These are phyloP conservation scores for Callopanchax toddi DNA, from an alignment of 2,113 vertebrate genomes.

Conservation along the genomic window DNA sequence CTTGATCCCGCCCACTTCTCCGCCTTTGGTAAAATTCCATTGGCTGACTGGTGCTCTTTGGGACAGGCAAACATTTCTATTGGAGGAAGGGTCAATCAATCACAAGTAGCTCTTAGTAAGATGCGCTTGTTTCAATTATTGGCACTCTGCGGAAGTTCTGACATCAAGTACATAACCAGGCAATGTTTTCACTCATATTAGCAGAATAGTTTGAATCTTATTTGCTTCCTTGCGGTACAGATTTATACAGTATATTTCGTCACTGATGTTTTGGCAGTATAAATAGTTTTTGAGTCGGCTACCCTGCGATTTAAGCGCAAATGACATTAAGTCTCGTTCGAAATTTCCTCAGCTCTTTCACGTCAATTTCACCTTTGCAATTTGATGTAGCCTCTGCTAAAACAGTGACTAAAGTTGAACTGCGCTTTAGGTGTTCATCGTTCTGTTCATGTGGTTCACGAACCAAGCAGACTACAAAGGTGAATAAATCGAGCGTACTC, in stretches of 20 bases:
- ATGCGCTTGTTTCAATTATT: constrained; percentile 32
- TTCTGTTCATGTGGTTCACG: too few relatives aligned
- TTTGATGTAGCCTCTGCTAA: neutral
- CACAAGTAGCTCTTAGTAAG: constrained; percentile 5
- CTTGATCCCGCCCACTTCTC: constrained; percentile 48
- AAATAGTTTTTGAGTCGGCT: too few relatives aligned
- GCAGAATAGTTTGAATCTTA: too few relatives aligned
- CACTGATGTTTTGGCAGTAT: too few relatives aligned
- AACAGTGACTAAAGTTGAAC: neutral
- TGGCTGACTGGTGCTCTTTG: constrained; percentile 26
- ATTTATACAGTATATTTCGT: too few relatives aligned
- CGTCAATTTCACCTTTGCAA: neutral
- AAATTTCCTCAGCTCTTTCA: neutral
- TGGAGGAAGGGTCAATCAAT: constrained; percentile 58
- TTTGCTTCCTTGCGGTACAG: too few relatives aligned
- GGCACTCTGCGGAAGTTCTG: neutral
- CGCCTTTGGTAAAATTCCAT: constrained; percentile 51
- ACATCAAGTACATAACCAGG: too few relatives aligned
- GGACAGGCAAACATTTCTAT: constrained; percentile 33
- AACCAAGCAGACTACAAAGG: accelerated
- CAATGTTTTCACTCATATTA: too few relatives aligned
- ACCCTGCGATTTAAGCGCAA: neutral
- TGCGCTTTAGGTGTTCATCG: neutral
- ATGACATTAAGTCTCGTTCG: neutral
- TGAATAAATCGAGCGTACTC: constrained; percentile 36